Conservation (phyloP, 2,888 invertebrate species). For the Nowickia ferox region DNA sequence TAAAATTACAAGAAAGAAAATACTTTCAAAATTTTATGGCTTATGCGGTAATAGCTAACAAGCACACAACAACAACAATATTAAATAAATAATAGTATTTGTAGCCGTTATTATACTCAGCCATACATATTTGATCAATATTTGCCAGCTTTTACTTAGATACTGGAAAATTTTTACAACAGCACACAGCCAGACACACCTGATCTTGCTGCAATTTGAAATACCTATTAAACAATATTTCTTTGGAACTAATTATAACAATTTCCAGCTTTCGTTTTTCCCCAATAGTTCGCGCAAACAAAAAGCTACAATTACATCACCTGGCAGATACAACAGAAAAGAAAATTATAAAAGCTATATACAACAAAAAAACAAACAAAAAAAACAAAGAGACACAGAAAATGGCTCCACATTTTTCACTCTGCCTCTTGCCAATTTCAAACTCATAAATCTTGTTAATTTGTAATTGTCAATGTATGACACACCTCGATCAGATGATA, state of each 20-base stretch:
- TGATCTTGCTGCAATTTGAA: background rate
- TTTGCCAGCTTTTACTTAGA: slow-evolving; percentile 28
- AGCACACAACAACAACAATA: background rate
- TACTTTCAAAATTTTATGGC: slow-evolving; percentile 35
- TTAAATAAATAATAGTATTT: background rate
- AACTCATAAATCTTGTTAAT: slow-evolving; percentile 51
- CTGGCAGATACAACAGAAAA: background rate
- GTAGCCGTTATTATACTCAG: background rate
- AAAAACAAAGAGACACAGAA: background rate
- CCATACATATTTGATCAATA: slow-evolving; percentile 30
- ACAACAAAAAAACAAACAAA: background rate
- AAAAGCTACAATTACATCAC: slow-evolving; percentile 23
- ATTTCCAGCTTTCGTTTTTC: slow-evolving; percentile 47
- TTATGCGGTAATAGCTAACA: slow-evolving; percentile 3
- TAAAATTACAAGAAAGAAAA: background rate
- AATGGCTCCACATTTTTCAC: slow-evolving; percentile 25
- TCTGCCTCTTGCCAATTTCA: background rate
- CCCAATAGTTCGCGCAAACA: background rate
- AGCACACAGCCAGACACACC: background rate
- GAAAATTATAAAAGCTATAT: background rate
- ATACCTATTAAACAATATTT: slow-evolving; percentile 43
- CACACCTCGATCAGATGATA: slow-evolving; percentile 58
- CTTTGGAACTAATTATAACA: slow-evolving; percentile 45
- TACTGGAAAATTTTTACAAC: background rate
- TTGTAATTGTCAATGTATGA: slow-evolving; percentile 55